Evolutionary conservation across 2,113 vertebrate genomes (phyloP).

Genomic region (Mormoops blainvillei): DNA sequence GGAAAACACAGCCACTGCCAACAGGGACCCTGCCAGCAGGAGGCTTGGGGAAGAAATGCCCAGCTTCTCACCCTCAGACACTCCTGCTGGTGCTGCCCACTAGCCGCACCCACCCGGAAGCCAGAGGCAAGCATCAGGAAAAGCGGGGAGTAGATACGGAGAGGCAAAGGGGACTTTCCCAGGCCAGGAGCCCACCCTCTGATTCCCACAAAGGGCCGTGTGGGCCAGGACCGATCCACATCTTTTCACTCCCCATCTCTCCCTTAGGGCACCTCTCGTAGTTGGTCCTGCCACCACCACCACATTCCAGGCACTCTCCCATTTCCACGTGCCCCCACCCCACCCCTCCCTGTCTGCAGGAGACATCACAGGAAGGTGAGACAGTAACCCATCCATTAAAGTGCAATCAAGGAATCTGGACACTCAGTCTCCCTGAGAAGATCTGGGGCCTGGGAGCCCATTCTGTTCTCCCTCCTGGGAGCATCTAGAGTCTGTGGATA

Average conservation of each 20-base stretch:
- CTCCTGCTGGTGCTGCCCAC: neutral
- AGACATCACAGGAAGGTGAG: neutral
- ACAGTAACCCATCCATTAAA: neutral
- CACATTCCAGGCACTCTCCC: neutral
- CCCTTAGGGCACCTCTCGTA: fast-evolving
- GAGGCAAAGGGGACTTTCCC: neutral
- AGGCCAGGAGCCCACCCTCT: neutral
- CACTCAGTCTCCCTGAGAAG: neutral
- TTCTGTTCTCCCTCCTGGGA: neutral
- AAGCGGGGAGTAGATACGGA: neutral
- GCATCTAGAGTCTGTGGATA: neutral
- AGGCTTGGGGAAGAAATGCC: neutral
- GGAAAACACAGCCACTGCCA: neutral
- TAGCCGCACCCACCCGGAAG: too few relatives aligned
- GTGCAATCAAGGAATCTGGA: neutral
- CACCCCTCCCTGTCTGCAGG: neutral
- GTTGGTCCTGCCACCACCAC: neutral
- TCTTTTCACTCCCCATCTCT: neutral
- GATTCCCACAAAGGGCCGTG: neutral
- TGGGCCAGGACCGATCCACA: neutral
- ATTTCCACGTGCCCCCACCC: neutral
- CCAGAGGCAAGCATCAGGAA: neutral
- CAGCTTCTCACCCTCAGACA: neutral
- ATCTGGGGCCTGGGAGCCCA: neutral
- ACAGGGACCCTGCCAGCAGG: too few relatives aligned